Conservation (phyloP, 2,888 invertebrate species). For the Andrena trimmerana region DNA sequence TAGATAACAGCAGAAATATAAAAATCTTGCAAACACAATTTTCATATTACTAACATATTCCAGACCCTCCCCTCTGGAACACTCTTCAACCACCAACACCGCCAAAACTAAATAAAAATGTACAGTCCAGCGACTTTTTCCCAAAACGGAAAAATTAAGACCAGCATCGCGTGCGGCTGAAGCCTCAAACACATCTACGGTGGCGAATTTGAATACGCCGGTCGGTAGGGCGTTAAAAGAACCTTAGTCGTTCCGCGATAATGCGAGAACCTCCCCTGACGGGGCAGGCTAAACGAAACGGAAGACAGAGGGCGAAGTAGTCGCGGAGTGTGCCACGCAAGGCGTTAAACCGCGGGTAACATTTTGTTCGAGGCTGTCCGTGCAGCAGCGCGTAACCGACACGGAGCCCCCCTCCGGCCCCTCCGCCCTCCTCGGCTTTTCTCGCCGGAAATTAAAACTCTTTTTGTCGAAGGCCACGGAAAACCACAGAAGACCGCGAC, state of each 20-base stretch:
- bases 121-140: background rate
- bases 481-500: background rate
- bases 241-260: slow-evolving; percentile 11
- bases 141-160: background rate
- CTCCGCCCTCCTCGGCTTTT: slow-evolving; percentile 71
- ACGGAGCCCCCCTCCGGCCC: slow-evolving; percentile 52
- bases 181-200: background rate
- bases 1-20: too few species aligned
- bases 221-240: background rate
- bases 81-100: too few species aligned
- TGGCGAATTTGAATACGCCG: background rate
- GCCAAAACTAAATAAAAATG: too few species aligned
- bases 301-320: slow-evolving; percentile 41
- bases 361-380: slow-evolving; percentile 67
- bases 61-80: too few species aligned
- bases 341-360: slow-evolving; percentile 67
- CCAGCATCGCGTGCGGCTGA: background rate
- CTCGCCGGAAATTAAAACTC: slow-evolving; percentile 84
- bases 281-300: slow-evolving; percentile 32
- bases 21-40: too few species aligned
- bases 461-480: slow-evolving; percentile 71
- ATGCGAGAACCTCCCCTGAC: slow-evolving; percentile 27
- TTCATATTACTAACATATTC: too few species aligned
- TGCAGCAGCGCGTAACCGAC: slow-evolving; percentile 42
- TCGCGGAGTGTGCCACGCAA: slow-evolving; percentile 41